These are phyloP conservation scores for Pristis pectinata DNA, from an alignment of 2,797 vertebrate genomes.

Conservation along the genomic window DNA sequence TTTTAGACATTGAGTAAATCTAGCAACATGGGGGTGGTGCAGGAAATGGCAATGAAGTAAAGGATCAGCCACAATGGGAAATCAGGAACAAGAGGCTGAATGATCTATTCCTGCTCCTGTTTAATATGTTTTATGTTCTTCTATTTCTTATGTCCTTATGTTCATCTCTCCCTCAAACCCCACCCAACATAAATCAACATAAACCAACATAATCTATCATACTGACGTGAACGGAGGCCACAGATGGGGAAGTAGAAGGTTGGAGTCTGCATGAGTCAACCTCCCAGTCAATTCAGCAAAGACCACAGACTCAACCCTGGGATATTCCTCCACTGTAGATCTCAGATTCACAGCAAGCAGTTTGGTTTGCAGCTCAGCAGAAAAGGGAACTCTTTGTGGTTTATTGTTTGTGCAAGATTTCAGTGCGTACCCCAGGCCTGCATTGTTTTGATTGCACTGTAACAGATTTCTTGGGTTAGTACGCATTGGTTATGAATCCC, in stretches of 20 bases:
- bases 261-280: neutral
- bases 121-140: too few species aligned
- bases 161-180: neutral
- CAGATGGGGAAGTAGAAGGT: neutral
- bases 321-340: neutral
- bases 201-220: neutral
- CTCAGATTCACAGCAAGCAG: neutral
- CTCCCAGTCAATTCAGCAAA: neutral
- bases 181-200: neutral
- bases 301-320: neutral
- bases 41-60: too few species aligned
- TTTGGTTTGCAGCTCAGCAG: neutral
- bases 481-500: neutral
- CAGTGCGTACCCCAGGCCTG: neutral
- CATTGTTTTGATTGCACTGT: neutral
- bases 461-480: neutral
- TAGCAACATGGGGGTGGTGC: too few species aligned
- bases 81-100: too few species aligned
- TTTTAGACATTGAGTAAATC: too few species aligned
- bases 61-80: too few species aligned
- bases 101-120: too few species aligned
- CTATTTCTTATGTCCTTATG: neutral
- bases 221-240: neutral
- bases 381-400: slow-evolving; percentile 25
- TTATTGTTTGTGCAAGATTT: slow-evolving; percentile 1